Conservation (phyloP, 2,797 vertebrate species). For the Pogonophryne albipinna region DNA sequence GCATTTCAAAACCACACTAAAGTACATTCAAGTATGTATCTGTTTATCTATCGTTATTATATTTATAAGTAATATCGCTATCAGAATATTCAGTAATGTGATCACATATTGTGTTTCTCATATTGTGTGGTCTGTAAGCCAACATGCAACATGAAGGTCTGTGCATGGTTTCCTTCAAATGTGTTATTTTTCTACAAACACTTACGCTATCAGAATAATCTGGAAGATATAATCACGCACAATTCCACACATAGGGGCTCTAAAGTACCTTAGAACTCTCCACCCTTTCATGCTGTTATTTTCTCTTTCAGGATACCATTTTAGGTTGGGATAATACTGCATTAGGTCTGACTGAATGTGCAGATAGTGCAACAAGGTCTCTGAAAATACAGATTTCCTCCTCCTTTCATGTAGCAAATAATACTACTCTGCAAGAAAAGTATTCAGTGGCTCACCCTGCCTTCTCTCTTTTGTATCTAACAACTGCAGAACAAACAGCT, state of each 20-base stretch:
- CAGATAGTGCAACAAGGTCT: not conserved
- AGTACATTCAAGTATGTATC: too few relatives aligned
- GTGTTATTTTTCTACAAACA: not conserved
- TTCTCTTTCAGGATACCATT: not conserved
- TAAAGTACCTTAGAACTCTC: constrained; percentile 8
- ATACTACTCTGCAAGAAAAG: constrained; percentile 28
- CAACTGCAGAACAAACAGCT: constrained; percentile 6
- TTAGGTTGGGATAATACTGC: constrained; percentile 1
- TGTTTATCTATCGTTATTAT: too few relatives aligned
- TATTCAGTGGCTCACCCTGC: not conserved
- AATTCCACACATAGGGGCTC: not conserved
- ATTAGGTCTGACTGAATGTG: constrained; percentile 17
- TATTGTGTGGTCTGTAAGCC: too few relatives aligned
- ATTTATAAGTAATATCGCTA: too few relatives aligned
- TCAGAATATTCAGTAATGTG: too few relatives aligned
- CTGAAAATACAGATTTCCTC: constrained; percentile 23
- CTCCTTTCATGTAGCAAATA: constrained; percentile 40
- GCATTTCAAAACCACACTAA: too few relatives aligned
- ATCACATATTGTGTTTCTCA: too few relatives aligned
- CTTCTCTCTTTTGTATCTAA: constrained; percentile 11
- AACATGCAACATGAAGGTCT: too few relatives aligned
- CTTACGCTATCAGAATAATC: not conserved
- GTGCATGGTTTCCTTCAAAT: too few relatives aligned
- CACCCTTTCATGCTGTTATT: constrained; percentile 7
- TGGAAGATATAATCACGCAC: not conserved